phyloP scores from a whole-genome alignment of 2,797 vertebrate genomes.

The Danionella dracula region DNA sequence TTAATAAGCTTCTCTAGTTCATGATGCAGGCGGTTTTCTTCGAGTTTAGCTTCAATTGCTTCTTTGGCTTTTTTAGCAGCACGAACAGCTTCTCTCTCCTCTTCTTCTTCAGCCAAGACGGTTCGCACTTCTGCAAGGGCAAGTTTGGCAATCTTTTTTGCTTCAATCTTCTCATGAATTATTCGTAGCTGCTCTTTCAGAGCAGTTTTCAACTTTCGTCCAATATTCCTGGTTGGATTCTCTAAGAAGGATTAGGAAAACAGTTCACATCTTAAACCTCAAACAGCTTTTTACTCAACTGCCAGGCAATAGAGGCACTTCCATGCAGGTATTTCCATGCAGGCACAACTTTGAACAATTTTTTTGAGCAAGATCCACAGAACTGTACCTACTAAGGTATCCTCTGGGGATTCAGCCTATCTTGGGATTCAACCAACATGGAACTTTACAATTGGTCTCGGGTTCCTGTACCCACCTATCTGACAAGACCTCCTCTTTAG shows the following conservation, averaged over 20 bases:
- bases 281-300: neutral
- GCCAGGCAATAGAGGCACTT: neutral
- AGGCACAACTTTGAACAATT: too few species aligned
- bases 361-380: too few species aligned
- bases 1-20: constrained; percentile 49
- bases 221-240: constrained; percentile 47
- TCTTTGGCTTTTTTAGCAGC: constrained; percentile 43
- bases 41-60: constrained; percentile 29
- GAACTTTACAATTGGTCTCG: too few species aligned
- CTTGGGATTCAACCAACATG: too few species aligned
- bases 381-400: too few species aligned
- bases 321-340: too few species aligned
- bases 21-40: constrained; percentile 3
- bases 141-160: constrained; percentile 74
- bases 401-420: too few species aligned
- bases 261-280: neutral
- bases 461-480: too few species aligned
- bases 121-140: constrained; percentile 64
- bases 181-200: constrained; percentile 77
- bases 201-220: constrained; percentile 69
- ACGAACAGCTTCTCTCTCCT: constrained; percentile 54
- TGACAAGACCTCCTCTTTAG: too few species aligned
- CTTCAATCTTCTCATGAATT: constrained; percentile 75
- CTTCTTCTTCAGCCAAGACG: constrained; percentile 67
- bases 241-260: constrained; percentile 43